phyloP scores from a whole-genome alignment of 1,140 invertebrate genomes.

The Heliothis subflexa region DNA sequence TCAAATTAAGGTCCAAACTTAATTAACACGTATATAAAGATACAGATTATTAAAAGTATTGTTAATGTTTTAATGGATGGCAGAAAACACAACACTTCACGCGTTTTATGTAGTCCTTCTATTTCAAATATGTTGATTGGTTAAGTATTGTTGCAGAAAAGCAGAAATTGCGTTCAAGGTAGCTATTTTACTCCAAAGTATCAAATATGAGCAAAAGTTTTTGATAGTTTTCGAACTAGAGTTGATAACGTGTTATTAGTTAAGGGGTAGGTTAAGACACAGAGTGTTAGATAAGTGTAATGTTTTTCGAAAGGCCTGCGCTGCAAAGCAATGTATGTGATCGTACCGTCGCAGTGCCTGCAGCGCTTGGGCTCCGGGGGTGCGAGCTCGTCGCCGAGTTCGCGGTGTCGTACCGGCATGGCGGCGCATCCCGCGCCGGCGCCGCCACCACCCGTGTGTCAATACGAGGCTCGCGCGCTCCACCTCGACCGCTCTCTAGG shows the following conservation, averaged over 20 bases:
- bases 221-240: constrained; percentile 20
- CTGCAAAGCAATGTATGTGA: constrained; percentile 52
- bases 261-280: constrained; percentile 39
- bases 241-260: constrained; percentile 39
- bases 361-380: constrained; percentile 86
- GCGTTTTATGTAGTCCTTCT: background rate
- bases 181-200: background rate
- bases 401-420: constrained; percentile 85
- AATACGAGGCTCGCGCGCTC: constrained; percentile 65
- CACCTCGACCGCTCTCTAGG: constrained; percentile 73
- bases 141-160: background rate
- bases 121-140: background rate
- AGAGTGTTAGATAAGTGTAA: constrained; percentile 35
- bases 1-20: too few species aligned
- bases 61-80: background rate
- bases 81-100: constrained; percentile 16
- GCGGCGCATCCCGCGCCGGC: constrained; percentile 84
- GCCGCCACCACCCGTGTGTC: constrained; percentile 75
- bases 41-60: background rate
- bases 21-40: background rate
- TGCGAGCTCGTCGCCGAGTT: constrained; percentile 81
- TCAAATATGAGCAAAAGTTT: constrained; percentile 4
- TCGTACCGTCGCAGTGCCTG: constrained; percentile 86
- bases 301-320: constrained; percentile 41
- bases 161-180: background rate